Percentiles rank a stretch among this genome's conserved stretches.
Conservation (phyloP, 2,797 vertebrate species). For the Enteromius thamalakanensis region DNA sequence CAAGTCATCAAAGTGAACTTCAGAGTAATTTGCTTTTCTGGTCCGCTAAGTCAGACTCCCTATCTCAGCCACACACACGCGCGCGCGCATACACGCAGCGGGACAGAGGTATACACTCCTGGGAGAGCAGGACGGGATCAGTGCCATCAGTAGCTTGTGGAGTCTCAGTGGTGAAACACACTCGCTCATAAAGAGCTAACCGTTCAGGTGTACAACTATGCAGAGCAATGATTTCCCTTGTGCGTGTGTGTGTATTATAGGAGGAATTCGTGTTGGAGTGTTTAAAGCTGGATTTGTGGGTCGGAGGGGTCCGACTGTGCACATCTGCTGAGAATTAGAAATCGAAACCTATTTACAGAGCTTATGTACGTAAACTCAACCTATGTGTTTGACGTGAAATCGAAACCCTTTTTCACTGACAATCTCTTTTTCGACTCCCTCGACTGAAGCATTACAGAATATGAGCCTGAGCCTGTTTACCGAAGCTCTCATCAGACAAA, state of each 20-base stretch:
- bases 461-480: constrained; percentile 36
- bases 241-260: constrained; percentile 32
- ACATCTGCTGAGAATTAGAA: constrained; percentile 60
- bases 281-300: constrained; percentile 39
- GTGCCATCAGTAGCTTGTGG: constrained; percentile 42
- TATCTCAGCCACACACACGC: constrained; percentile 32
- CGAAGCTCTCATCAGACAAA: constrained; percentile 35
- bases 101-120: constrained; percentile 31
- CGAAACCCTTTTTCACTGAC: constrained; percentile 55
- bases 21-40: constrained; percentile 46
- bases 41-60: constrained; percentile 12
- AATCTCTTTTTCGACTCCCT: constrained; percentile 35
- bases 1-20: constrained; percentile 56
- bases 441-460: constrained; percentile 22
- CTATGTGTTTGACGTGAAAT: constrained; percentile 61
- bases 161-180: constrained; percentile 23
- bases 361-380: constrained; percentile 54
- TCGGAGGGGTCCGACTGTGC: constrained; percentile 16
- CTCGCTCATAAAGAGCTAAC: constrained; percentile 33
- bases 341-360: constrained; percentile 63
- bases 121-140: constrained; percentile 41
- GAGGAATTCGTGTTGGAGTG: constrained; percentile 32
- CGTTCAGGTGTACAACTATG: constrained; percentile 46
- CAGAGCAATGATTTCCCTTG: constrained; percentile 54
- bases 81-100: constrained; percentile 1